Conservation (phyloP, 1,140 invertebrate genomes). For the Muscidifurax raptorellus region DNA sequence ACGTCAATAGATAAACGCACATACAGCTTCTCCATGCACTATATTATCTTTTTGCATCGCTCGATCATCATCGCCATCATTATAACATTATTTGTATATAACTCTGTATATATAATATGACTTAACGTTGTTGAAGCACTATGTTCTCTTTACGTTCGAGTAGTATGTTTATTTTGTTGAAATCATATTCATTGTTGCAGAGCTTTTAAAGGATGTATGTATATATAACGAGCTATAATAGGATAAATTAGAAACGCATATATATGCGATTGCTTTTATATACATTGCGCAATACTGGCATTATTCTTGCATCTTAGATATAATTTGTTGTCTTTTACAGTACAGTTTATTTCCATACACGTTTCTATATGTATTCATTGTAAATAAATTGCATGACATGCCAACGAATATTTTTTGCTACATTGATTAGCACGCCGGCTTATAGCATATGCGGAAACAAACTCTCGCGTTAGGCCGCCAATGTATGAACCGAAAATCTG, state of each 20-base stretch:
- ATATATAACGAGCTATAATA: too few species aligned
- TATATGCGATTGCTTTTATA: neutral
- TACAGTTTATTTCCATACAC: neutral
- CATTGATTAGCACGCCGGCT: too few species aligned
- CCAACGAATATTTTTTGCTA: too few species aligned
- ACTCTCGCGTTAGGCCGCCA: too few species aligned
- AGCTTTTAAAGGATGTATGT: neutral
- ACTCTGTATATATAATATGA: neutral
- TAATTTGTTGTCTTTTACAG: neutral
- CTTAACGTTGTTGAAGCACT: neutral
- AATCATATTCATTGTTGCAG: neutral
- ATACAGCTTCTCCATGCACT: neutral
- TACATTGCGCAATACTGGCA: neutral
- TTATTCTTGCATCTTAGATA: neutral
- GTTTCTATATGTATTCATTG: neutral
- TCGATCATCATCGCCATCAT: neutral
- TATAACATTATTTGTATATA: neutral
- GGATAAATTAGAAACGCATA: too few species aligned
- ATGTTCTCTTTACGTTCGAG: neutral
- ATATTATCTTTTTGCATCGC: neutral
- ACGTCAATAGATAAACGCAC: constrained; percentile 56
- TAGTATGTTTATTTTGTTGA: neutral
- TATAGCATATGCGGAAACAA: too few species aligned
- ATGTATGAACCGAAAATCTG: too few species aligned
- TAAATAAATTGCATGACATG: neutral